Evolutionary conservation across 2,113 vertebrate species (phyloP).

Genomic region (Colius striatus): DNA sequence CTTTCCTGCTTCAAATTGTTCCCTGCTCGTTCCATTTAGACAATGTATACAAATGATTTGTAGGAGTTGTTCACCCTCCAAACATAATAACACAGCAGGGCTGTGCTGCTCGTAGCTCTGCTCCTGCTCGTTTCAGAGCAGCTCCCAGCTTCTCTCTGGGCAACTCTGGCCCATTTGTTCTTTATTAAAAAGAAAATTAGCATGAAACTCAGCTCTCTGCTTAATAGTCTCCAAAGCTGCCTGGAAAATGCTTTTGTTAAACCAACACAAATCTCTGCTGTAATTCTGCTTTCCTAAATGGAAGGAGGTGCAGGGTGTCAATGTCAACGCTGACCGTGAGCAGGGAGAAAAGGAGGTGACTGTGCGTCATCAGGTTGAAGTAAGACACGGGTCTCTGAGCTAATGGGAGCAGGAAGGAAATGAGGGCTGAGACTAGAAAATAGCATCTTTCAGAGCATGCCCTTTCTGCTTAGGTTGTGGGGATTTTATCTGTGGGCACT

Average conservation of each 20-base stretch:
- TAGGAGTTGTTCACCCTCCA: slow-evolving; percentile 46
- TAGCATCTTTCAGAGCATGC: accelerated
- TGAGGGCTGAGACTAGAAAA: neutral
- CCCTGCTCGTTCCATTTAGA: neutral
- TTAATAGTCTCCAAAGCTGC: neutral
- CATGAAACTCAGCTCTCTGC: neutral
- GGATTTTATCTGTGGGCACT: neutral
- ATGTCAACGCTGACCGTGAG: neutral
- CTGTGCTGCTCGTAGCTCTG: neutral
- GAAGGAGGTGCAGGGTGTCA: neutral
- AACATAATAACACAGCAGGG: slow-evolving; percentile 52
- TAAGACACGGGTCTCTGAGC: neutral
- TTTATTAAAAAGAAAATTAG: slow-evolving; percentile 67
- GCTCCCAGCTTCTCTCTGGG: neutral
- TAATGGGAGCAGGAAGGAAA: neutral
- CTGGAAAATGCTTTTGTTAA: neutral
- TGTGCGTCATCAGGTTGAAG: accelerated
- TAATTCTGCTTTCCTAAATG: neutral
- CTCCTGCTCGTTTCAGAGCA: neutral
- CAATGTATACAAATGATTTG: slow-evolving; percentile 37
- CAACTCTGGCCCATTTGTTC: slow-evolving; percentile 36
- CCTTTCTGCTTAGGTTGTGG: accelerated
- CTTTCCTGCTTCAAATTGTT: slow-evolving; percentile 30
- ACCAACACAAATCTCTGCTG: neutral
- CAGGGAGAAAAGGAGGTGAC: neutral